Conservation (phyloP, 2,113 vertebrate species). For the Melanerpes formicivorus region DNA sequence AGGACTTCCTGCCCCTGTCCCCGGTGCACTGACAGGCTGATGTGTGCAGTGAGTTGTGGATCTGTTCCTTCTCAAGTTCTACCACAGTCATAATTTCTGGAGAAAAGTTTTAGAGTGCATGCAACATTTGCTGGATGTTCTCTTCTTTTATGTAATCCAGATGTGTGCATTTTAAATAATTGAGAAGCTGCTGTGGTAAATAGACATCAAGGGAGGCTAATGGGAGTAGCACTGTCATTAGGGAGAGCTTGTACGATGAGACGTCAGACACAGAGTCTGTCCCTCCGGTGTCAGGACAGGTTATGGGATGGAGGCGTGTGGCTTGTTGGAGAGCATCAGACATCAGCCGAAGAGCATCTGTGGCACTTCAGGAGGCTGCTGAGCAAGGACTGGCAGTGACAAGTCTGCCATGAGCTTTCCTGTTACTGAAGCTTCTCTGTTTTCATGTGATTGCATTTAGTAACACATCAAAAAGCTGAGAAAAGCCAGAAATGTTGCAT, state of each 20-base stretch:
- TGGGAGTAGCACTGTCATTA: conserved; percentile 47
- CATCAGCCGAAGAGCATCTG: neutral
- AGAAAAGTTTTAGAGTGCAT: neutral
- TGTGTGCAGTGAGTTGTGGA: neutral
- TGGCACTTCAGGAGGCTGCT: neutral
- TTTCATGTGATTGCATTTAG: neutral
- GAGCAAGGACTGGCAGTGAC: neutral
- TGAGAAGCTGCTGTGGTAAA: conserved; percentile 62
- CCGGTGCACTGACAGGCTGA: neutral
- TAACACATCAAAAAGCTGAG: neutral
- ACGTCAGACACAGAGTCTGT: neutral
- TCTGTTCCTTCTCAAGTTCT: neutral
- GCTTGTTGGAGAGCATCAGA: neutral
- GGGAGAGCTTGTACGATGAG: conserved; percentile 6
- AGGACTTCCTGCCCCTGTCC: neutral
- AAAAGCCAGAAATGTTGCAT: neutral
- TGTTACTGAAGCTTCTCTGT: accelerated
- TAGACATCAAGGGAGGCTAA: conserved; percentile 59
- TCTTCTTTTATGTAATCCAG: conserved; percentile 63
- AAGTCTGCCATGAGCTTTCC: neutral
- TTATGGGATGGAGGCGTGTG: neutral
- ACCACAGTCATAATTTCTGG: neutral
- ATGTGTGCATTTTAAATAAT: conserved; percentile 71
- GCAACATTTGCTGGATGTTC: conserved; percentile 42
- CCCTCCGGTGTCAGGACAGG: conserved; percentile 19